Base-by-base conservation (phyloP, 2,113 vertebrate species). In the Hiodon alosoides region DNA sequence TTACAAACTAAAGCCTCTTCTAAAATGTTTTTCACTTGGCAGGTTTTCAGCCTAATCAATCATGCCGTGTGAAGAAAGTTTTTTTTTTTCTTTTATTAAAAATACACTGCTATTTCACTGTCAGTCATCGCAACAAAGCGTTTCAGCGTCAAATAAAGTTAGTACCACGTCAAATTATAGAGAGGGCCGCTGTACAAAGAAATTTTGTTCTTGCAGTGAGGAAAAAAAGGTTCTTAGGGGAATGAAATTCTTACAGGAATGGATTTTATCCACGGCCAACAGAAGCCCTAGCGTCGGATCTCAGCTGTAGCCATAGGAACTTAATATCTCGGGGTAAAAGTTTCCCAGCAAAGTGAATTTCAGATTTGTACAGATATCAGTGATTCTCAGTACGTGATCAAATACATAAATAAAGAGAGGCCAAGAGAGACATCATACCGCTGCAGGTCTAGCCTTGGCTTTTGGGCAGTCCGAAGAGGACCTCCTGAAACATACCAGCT, bases 361-460 rank as follows among this genome's bases (percentile, higher is more conserved):
- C 51, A 72, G 11, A 67, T 62, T 73, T 47, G n/a, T 48, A 74
- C 8, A 78, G 48, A 67, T 48, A 58, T 66, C 7, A 60, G 67
- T 53, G 59, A 65, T 77, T 52, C 4, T 16, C 57, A 71, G 55
- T 66, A 77, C 48, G 70, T 71, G 16, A 76, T 70, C 71, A 57
- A 77, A 77, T 75, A 72, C 73, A 79, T 61, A 68, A 53, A 61
- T 11, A 59, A 61, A 14, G 70, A 13, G 48, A 61, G 76, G 14
- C 71, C n/a, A 31, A 48, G n/a, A 52, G 55, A 62, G 67, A 81
- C 69, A n/a, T 76, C 73, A 50, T 57, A 69, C 81, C 80, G 31
- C 62, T 16, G 62, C n/a, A 72, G 79, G 80, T 73, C 9, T 78
- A 69, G 54, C 54, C 76, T 79, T 81, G 80, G 73, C 68, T 6